Conservation (phyloP, 2,888 invertebrate genomes). For the Theretra japonica region DNA sequence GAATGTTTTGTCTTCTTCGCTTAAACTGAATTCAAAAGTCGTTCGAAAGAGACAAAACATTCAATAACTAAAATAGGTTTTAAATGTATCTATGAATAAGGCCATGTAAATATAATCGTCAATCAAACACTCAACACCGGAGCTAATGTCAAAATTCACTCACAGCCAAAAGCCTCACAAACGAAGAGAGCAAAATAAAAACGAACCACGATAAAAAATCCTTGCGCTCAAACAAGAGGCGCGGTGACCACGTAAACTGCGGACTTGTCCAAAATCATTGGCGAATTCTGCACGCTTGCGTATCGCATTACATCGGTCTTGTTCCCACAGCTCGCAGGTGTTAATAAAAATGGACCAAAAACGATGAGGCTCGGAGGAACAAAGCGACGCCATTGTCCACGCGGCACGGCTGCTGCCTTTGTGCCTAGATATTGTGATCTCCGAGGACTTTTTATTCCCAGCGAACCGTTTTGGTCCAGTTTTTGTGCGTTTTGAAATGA, state of each 20-base stretch:
- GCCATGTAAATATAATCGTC: too few species aligned
- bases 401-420: slow-evolving; percentile 31
- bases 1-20: too few species aligned
- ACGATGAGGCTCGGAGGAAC: slow-evolving; percentile 32
- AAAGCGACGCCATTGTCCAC: slow-evolving; percentile 37
- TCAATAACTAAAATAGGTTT: too few species aligned
- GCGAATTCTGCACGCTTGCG: slow-evolving; percentile 30
- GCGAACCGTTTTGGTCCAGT: background rate
- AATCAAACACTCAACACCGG: too few species aligned
- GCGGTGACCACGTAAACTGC: slow-evolving; percentile 8
- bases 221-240: background rate
- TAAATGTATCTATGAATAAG: too few species aligned
- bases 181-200: background rate
- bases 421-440: slow-evolving; percentile 61
- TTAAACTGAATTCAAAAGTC: too few species aligned
- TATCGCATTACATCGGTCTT: slow-evolving; percentile 66
- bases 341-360: slow-evolving; percentile 75
- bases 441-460: slow-evolving; percentile 4
- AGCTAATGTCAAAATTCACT: background rate
- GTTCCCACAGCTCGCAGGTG: slow-evolving; percentile 72
- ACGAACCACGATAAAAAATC: background rate
- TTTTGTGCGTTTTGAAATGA: background rate
- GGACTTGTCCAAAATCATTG: slow-evolving; percentile 9
- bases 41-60: too few species aligned
- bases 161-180: background rate